These are phyloP conservation scores for Rhagonycha fulva DNA, from an alignment of 2,888 invertebrate genomes.

Conservation along the genomic window DNA sequence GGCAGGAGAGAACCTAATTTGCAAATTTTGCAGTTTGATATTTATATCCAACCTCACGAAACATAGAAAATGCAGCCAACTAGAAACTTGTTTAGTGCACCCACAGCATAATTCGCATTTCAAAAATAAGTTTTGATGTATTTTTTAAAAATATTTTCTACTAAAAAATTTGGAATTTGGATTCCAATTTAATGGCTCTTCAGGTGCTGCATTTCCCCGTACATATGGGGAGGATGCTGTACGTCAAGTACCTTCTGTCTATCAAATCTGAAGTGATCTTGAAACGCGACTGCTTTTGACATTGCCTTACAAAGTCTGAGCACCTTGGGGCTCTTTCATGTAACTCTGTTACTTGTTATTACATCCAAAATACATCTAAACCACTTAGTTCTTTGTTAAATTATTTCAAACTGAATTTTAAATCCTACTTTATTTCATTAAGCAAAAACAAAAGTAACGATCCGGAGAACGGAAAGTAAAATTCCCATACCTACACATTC, in stretches of 20 bases:
- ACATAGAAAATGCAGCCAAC: background rate
- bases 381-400: background rate
- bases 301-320: constrained; percentile 26
- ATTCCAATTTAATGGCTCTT: constrained; percentile 26
- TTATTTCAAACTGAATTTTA: background rate
- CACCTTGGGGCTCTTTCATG: constrained; percentile 25
- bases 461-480: background rate
- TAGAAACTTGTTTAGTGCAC: constrained; percentile 4
- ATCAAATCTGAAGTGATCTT: constrained; percentile 33
- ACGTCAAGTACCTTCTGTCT: constrained; percentile 29
- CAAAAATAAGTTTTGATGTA: background rate
- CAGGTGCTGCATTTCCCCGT: constrained; percentile 22
- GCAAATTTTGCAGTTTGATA: constrained; percentile 25
- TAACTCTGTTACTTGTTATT: constrained; percentile 22
- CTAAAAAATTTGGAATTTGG: constrained; percentile 12
- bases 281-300: constrained; percentile 35
- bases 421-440: background rate
- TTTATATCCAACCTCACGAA: constrained; percentile 13
- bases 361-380: constrained; percentile 18
- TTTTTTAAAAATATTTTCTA: constrained; percentile 14
- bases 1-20: constrained; percentile 21
- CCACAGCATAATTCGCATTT: background rate
- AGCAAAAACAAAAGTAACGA: background rate
- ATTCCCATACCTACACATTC: background rate
- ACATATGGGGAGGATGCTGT: constrained; percentile 27